phyloP scores from a whole-genome alignment of 2,113 vertebrate species.

The Rafetus swinhoei region DNA sequence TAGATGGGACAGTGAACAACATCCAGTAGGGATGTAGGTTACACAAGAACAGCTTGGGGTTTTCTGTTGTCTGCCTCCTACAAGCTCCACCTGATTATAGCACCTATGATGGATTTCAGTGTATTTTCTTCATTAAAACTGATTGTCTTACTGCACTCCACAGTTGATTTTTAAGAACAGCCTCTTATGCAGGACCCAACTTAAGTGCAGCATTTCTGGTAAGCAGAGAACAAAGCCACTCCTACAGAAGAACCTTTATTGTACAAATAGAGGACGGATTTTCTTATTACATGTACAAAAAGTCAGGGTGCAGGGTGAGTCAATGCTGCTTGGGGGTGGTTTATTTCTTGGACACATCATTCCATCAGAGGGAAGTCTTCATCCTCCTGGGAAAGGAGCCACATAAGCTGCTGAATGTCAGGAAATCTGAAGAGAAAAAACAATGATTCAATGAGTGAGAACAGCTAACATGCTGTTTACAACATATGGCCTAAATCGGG shows the following conservation, averaged over 20 bases:
- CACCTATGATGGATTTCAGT: neutral
- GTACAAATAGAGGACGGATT: conserved; percentile 39
- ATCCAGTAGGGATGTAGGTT: too few species aligned
- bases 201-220: neutral
- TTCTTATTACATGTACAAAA: neutral
- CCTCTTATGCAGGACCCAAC: neutral
- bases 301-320: neutral
- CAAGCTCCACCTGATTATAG: neutral
- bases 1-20: too few species aligned
- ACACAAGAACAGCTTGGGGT: neutral
- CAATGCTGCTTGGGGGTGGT: neutral
- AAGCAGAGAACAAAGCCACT: neutral
- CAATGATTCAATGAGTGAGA: neutral
- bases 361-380: conserved; percentile 8
- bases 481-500: neutral
- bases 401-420: neutral
- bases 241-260: conserved; percentile 55
- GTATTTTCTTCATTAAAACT: neutral
- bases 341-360: conserved; percentile 36
- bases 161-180: neutral
- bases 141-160: neutral
- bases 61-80: neutral
- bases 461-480: neutral
- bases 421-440: conserved; percentile 56
- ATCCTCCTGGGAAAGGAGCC: conserved; percentile 31